Evolutionary conservation across 2,113 vertebrate species (phyloP).

Genomic region (Tragulus kanchil): DNA sequence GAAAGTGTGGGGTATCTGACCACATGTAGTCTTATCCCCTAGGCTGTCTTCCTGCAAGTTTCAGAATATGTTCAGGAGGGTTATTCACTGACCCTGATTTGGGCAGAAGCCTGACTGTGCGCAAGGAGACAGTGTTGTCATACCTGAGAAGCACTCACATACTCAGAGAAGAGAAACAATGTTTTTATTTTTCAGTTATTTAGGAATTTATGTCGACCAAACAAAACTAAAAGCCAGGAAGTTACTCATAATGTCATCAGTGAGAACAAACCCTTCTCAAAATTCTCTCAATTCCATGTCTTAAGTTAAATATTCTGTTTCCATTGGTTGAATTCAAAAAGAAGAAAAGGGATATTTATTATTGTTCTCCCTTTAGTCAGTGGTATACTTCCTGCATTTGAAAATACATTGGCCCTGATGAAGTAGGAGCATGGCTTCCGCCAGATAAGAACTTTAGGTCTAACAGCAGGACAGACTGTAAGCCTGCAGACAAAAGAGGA

Average conservation of each 20-base stretch:
- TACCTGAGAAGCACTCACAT: not conserved
- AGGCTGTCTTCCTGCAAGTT: not conserved
- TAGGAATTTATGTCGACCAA: not conserved
- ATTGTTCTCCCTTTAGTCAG: not conserved
- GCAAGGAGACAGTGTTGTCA: not conserved
- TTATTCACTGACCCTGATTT: not conserved
- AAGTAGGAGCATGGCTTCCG: not conserved
- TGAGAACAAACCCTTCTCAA: not conserved
- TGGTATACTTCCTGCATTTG: slow-evolving; percentile 25
- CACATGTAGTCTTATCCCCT: not conserved
- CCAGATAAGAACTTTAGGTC: slow-evolving; percentile 61
- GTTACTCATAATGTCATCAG: not conserved
- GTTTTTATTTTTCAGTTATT: not conserved
- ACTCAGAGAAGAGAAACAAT: not conserved
- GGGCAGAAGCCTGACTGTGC: not conserved
- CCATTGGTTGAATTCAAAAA: not conserved
- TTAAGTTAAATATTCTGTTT: not conserved
- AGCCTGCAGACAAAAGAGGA: slow-evolving; percentile 63
- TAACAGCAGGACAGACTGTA: slow-evolving; percentile 59
- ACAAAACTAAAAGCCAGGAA: not conserved
- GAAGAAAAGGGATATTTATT: not conserved
- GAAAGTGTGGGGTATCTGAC: not conserved
- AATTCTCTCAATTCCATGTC: not conserved
- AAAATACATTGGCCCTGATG: not conserved
- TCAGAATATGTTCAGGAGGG: not conserved